Evolutionary conservation across 1,140 invertebrate species (phyloP), one percentile per base, ranked within the genome.

Genomic region (Dryas iulia): DNA sequence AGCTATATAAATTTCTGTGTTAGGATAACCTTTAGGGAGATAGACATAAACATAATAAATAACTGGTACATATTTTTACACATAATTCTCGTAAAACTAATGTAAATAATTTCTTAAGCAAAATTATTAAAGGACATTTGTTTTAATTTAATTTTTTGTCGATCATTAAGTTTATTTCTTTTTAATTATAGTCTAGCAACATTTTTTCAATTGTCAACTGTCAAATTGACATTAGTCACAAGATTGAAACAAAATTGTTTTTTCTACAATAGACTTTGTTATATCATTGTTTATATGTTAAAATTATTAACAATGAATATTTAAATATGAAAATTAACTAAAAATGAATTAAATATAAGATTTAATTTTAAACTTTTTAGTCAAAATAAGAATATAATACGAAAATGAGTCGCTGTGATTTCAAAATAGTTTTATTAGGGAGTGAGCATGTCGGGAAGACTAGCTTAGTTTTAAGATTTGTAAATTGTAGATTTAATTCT

Each of bases 371-470:
- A 30, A 11, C 56, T 26, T 31, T 31, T 24, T 26, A 60, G 21
- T 62, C 25, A 33, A 52, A 62, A 5, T 30, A 24, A 4, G 1
- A 84, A 77, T 73, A 89, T 8, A 3, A 47, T 0, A 47, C 12
- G 21, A 47, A 47, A 47, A 47, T 91, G 87, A 89, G 87, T 73
- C 75, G 86, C n/a, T 90, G 86, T 64, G 89, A 91, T 74, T 88
- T 91, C 61, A 91, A 91, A 86, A 81, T 91, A 25, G 89, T 91
- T 6, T 73, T 91, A 60, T 76, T 91, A 68, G 89, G 89, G 2
- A 89, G 87, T 66, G 89, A 91, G 76, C 87, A 91, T 77, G 87
- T 90, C 8, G 89, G 89, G 5, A 91, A 91, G 59, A 91, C 89
- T 0, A 91, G 89, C 75, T 81, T 91, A 65, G 87, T 91, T 8